Base-by-base conservation (phyloP, 2,888 invertebrate genomes). In the Strigamia maritima region DNA sequence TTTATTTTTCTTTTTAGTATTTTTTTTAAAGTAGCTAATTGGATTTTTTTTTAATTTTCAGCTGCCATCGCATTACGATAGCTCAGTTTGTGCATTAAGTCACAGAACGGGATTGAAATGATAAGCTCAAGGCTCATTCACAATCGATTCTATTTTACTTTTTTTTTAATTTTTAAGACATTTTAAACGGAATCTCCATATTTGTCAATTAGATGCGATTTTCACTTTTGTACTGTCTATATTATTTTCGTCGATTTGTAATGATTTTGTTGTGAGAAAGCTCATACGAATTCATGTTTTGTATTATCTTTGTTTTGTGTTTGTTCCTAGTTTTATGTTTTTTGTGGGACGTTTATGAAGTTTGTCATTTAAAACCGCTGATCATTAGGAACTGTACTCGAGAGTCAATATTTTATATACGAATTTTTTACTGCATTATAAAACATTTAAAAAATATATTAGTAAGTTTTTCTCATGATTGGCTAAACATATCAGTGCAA, bases 31-130 rank as follows among this genome's bases (percentile, higher is more conserved):
- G 26, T 19, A 12, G 49, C 16, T 19, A 49, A 49, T 19, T 12
- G 16, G 10, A 19, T 49, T 19, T 19, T 49, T 49, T 49, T 31
- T 35, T 35, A 14, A 75, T 22, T 75, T 75, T 40, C 76, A 77
- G 77, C 77, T 77, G n/a, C 78, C 78, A 35, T 60, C 60, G 2
- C 60, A 60, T 60, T 78, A 35, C 19, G 78, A 78, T 78, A 35
- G 54, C 26, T 31, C 78, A 19, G 28, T 78, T 14, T 78, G 35
- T 60, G 54, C 78, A 14, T 28, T 78, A 60, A 60, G 28, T 19
- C 78, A 78, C 31, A 65, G 78, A 44, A 31, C n/a, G 4, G 78
- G 78, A 28, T 40, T 78, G 38, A 78, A 78, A 35, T 78, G 24
- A 35, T 8, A 7, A 7, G 16, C 19, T n/a, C 54, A 54, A 54